Conservation (phyloP, 2,888 invertebrate species). For the Cerceris ruficornis region DNA sequence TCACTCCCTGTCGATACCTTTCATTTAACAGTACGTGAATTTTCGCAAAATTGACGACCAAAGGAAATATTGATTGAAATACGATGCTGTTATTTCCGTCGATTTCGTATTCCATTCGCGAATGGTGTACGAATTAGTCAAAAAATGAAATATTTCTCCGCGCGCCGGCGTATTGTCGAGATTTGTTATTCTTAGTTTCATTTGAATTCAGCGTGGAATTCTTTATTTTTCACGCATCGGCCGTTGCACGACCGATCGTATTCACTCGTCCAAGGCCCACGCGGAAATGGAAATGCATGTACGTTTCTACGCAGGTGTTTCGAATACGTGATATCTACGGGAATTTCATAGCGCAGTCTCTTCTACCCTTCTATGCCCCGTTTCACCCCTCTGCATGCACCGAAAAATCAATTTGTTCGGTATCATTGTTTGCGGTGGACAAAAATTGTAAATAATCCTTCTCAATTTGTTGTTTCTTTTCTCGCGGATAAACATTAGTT, state of each 20-base stretch:
- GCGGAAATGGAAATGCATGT: conserved; percentile 10
- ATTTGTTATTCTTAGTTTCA: no score
- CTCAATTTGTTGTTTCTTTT: no score
- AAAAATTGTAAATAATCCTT: no score
- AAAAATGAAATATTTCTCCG: no score
- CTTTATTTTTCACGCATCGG: conserved; percentile 1
- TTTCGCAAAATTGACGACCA: not conserved
- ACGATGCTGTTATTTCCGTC: no score
- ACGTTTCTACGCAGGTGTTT: conserved; percentile 42
- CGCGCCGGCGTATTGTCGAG: no score
- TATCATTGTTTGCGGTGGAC: not conserved
- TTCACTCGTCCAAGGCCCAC: conserved; percentile 15
- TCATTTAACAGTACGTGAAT: no score
- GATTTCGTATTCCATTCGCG: no score
- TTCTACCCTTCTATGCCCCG: not conserved
- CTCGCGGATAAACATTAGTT: no score
- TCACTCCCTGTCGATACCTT: no score
- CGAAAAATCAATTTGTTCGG: conserved; percentile 51
- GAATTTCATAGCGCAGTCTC: conserved; percentile 31
- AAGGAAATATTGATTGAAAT: not conserved
- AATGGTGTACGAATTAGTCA: no score
- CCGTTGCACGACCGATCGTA: conserved; percentile 3
- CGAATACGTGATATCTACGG: conserved; percentile 40
- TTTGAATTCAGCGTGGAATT: not conserved
- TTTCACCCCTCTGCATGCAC: conserved; percentile 1